phyloP scores from a whole-genome alignment of 2,888 invertebrate genomes.

The Acanthoscelides obtectus region DNA sequence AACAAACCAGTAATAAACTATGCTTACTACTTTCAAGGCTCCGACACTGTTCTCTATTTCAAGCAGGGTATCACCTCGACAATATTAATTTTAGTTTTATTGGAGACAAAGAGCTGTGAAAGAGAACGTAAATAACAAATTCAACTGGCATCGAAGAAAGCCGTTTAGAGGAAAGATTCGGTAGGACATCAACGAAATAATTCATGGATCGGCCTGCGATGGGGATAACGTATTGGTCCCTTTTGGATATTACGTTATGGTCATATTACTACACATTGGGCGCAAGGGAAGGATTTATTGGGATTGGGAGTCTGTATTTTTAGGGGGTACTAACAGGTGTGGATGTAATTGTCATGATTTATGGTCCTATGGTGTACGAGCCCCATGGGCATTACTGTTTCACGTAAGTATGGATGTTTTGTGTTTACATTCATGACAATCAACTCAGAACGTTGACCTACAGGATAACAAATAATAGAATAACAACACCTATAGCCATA shows the following conservation, averaged over 20 bases:
- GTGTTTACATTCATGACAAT: no score
- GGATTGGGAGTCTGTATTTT: background rate
- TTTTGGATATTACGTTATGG: background rate
- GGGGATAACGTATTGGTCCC: background rate
- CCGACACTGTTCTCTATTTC: no score
- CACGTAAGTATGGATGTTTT: no score
- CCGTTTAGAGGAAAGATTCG: background rate
- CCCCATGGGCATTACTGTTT: no score
- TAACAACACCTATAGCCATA: no score
- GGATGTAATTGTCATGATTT: background rate
- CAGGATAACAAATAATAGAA: no score
- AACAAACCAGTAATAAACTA: no score
- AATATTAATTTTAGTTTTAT: background rate
- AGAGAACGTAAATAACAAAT: background rate
- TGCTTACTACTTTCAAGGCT: no score
- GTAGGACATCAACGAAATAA: background rate
- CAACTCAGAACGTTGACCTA: no score
- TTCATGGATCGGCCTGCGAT: background rate
- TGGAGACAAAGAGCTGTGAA: background rate
- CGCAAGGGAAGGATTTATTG: background rate
- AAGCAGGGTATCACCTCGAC: background rate
- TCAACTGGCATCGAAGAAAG: background rate
- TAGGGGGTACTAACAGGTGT: background rate
- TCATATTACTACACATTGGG: background rate
- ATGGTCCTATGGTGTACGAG: background rate